Conservation (phyloP, 2,113 vertebrate species). For the Ochotona curzoniae region DNA sequence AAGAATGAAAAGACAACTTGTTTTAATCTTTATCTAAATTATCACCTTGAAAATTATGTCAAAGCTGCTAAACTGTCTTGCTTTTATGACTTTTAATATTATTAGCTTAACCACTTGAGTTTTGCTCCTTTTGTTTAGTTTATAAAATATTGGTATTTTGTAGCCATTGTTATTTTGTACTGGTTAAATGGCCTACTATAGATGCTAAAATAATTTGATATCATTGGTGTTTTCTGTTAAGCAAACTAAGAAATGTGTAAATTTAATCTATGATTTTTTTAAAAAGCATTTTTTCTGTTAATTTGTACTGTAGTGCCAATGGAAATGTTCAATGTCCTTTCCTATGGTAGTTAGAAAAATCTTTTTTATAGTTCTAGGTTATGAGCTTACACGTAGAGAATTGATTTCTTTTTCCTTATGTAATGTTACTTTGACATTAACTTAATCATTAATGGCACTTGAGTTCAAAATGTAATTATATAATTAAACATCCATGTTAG, state of each 20-base stretch:
- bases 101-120: not conserved
- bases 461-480: slow-evolving; percentile 78
- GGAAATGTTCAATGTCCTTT: slow-evolving; percentile 65
- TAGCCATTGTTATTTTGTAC: not conserved
- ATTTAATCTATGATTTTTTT: not conserved
- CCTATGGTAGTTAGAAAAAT: slow-evolving; percentile 65
- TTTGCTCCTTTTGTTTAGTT: slow-evolving; percentile 7
- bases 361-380: slow-evolving; percentile 17
- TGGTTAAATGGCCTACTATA: slow-evolving; percentile 51
- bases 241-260: slow-evolving; percentile 58
- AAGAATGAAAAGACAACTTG: slow-evolving; percentile 37
- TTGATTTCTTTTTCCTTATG: slow-evolving; percentile 62
- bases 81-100: not conserved
- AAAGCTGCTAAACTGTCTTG: not conserved
- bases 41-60: not conserved
- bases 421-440: slow-evolving; percentile 77
- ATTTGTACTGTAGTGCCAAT: slow-evolving; percentile 58
- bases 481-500: slow-evolving; percentile 80
- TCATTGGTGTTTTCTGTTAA: slow-evolving; percentile 57
- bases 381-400: slow-evolving; percentile 73
- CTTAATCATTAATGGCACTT: slow-evolving; percentile 78
- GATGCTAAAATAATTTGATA: slow-evolving; percentile 57
- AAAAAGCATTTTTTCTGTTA: slow-evolving; percentile 65
- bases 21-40: slow-evolving; percentile 33
- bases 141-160: slow-evolving; percentile 35